phyloP scores from a whole-genome alignment of 2,113 vertebrate species.

The Coracopsis vasa region DNA sequence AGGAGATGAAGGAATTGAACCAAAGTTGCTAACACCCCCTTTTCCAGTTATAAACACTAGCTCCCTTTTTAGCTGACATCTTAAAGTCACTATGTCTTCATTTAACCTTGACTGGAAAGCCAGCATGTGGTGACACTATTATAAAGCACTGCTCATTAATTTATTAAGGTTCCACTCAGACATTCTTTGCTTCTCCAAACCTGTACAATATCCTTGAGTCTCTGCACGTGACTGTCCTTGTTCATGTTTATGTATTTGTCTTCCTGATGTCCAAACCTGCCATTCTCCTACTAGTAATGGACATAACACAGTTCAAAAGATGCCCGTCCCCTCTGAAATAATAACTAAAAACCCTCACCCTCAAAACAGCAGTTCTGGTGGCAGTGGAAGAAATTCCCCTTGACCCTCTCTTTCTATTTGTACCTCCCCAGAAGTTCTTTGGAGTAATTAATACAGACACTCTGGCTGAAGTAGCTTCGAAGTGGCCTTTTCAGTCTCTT shows the following conservation, averaged over 20 bases:
- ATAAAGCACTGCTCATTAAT: background rate
- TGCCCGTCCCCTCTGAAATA: background rate
- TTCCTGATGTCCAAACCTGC: background rate
- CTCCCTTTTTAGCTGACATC: background rate
- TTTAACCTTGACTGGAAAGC: constrained; percentile 1
- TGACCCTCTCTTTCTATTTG: background rate
- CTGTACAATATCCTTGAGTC: background rate
- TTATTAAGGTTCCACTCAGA: background rate
- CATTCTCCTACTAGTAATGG: background rate
- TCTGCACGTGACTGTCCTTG: background rate
- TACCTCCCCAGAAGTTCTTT: background rate
- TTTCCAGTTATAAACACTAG: background rate
- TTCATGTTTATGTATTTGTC: background rate
- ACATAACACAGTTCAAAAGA: background rate
- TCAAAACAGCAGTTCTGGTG: background rate
- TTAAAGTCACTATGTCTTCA: background rate
- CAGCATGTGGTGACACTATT: background rate
- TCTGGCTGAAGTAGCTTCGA: background rate
- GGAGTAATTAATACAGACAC: background rate
- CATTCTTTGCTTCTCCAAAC: background rate
- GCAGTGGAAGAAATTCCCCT: background rate
- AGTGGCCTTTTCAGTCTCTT: background rate
- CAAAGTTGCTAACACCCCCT: background rate
- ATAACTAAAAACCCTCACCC: background rate
- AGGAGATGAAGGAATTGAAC: background rate